Evolutionary conservation across 2,113 vertebrate species (phyloP).

Genomic region (Prionailurus viverrinus): DNA sequence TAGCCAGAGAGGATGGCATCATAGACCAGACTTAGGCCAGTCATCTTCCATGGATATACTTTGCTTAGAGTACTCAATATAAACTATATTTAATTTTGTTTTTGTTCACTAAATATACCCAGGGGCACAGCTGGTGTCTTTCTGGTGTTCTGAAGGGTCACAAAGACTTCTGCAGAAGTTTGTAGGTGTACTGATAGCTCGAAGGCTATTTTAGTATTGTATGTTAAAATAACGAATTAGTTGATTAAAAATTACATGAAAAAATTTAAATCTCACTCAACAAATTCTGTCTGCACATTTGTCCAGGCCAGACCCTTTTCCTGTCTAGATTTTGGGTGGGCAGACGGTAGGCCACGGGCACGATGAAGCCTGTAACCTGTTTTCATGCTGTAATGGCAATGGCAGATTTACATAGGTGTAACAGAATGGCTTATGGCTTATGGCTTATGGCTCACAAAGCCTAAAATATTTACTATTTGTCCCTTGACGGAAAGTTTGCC

Average conservation of each 20-base stretch:
- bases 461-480: neutral
- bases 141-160: conserved; percentile 45
- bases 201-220: conserved; percentile 12
- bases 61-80: neutral
- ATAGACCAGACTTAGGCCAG: neutral
- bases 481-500: neutral
- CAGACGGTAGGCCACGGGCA: neutral
- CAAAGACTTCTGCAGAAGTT: neutral
- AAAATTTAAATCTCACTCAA: neutral
- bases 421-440: no score
- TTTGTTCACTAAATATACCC: neutral
- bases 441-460: neutral
- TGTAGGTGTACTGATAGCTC: neutral
- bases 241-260: conserved; percentile 10
- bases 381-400: neutral
- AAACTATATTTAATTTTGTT: conserved; percentile 22
- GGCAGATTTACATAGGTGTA: neutral
- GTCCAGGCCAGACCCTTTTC: neutral
- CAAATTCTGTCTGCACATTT: neutral
- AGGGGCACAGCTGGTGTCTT: neutral
- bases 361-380: neutral
- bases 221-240: conserved; percentile 45
- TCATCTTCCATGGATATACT: neutral
- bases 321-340: neutral
- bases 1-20: neutral